A percentile compares a stretch with the other conserved stretches of the same genome.
phyloP scores from a whole-genome alignment of 2,888 invertebrate genomes.

The Ochropacha duplaris region DNA sequence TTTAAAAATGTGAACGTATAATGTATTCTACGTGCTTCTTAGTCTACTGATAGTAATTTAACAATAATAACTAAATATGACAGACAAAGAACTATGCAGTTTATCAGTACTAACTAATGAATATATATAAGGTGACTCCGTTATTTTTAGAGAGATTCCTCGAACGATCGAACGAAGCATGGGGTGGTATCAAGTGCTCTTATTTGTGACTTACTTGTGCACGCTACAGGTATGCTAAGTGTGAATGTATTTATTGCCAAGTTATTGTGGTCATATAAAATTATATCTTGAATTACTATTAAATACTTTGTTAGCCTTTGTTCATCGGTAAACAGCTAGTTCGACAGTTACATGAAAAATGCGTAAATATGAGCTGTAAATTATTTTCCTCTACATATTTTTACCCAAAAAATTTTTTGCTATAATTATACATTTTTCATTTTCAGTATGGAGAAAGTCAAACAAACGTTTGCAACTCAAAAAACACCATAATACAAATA shows the following conservation, averaged over 20 bases:
- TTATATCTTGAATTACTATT: too few relatives aligned
- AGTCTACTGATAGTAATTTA: conserved; percentile 19
- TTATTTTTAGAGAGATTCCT: conserved; percentile 6
- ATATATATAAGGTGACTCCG: conserved; percentile 46
- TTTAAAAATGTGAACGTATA: background rate
- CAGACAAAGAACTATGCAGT: conserved; percentile 42
- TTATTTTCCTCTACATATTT: background rate
- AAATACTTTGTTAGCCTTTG: too few relatives aligned
- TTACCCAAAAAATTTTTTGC: background rate
- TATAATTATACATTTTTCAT: background rate
- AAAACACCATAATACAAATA: conserved; percentile 31
- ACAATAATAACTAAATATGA: conserved; percentile 29
- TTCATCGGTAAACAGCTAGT: too few relatives aligned
- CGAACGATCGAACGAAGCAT: conserved; percentile 38
- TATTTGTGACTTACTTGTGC: conserved; percentile 39
- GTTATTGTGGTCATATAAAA: conserved; percentile 23
- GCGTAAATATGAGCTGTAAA: too few relatives aligned
- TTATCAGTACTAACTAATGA: conserved; percentile 37
- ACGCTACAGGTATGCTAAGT: conserved; percentile 53
- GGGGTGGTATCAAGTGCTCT: conserved; percentile 40
- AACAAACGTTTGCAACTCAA: conserved; percentile 17
- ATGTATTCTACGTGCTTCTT: conserved; percentile 40
- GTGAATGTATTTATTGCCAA: conserved; percentile 10
- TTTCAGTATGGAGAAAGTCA: conserved; percentile 1
- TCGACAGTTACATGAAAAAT: too few relatives aligned